A percentile compares a stretch with the other conserved stretches of the same genome.
Evolutionary conservation across 2,888 invertebrate species (phyloP).

Genomic region (Drosophila dives): DNA sequence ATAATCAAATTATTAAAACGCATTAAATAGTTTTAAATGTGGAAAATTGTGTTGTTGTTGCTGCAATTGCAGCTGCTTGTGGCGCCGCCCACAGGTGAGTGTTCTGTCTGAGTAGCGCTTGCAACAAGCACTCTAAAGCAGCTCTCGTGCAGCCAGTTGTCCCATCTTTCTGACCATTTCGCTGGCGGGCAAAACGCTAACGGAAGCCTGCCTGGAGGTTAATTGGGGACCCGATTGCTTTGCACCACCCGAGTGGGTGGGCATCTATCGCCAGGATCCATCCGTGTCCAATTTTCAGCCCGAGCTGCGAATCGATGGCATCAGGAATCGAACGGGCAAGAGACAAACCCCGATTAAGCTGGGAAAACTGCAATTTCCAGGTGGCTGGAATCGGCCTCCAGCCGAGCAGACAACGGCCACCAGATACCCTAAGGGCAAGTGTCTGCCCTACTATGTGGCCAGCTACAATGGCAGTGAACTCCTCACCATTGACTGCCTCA

Average conservation of each 20-base stretch:
- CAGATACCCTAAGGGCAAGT: conserved; percentile 86
- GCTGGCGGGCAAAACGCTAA: conserved; percentile 75
- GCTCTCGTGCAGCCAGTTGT: conserved; percentile 67
- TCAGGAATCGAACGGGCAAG: conserved; percentile 86
- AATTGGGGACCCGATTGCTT: conserved; percentile 84
- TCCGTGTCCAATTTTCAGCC: conserved; percentile 77
- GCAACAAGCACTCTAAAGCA: background rate
- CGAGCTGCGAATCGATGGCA: conserved; percentile 68
- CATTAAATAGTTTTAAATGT: conserved; percentile 20
- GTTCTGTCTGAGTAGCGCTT: background rate
- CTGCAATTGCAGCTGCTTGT: conserved; percentile 43
- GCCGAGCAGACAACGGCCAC: conserved; percentile 61
- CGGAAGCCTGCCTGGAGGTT: conserved; percentile 79
- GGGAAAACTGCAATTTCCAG: conserved; percentile 87
- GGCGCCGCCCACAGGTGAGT: conserved; percentile 42
- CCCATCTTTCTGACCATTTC: conserved; percentile 83
- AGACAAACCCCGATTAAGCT: conserved; percentile 81
- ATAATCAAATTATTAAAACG: background rate
- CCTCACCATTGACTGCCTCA: conserved; percentile 89
- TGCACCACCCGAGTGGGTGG: conserved; percentile 83
- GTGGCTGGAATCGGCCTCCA: conserved; percentile 86
- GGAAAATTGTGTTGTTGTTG: conserved; percentile 20
- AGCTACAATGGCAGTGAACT: conserved; percentile 88
- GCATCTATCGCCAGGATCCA: conserved; percentile 83
- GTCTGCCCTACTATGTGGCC: conserved; percentile 90